A percentile compares a stretch with the other conserved stretches of the same genome.
Conservation (phyloP, 2,888 invertebrate species). For the Flabesymbios commensalis region DNA sequence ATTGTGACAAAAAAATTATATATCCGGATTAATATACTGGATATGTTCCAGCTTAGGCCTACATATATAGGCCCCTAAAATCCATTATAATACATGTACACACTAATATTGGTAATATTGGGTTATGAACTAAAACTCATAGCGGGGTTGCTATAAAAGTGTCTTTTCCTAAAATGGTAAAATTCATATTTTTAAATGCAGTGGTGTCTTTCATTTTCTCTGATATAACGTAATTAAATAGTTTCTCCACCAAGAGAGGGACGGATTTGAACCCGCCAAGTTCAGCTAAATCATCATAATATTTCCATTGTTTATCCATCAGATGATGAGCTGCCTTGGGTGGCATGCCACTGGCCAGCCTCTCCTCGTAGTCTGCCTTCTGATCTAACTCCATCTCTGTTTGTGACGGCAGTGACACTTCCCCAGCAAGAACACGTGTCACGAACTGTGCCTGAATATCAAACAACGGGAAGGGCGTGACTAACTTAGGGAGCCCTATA, state of each 20-base stretch:
- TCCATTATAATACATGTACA: no score
- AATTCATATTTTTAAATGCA: no score
- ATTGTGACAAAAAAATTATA: no score
- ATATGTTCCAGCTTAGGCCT: no score
- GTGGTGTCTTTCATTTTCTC: no score
- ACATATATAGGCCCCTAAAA: no score
- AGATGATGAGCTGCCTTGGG: slow-evolving; percentile 81
- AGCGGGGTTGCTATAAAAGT: no score
- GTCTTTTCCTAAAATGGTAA: no score
- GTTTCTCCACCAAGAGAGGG: slow-evolving; percentile 72
- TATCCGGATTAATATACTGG: no score
- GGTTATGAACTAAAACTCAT: no score
- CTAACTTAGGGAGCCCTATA: slow-evolving; percentile 79
- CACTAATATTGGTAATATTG: no score
- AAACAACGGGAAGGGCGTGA: slow-evolving; percentile 84
- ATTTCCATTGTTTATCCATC: slow-evolving; percentile 74
- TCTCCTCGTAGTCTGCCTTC: slow-evolving; percentile 67
- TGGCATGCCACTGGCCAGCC: slow-evolving; percentile 69
- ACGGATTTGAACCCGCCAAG: slow-evolving; percentile 70
- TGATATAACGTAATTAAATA: slow-evolving; percentile 74
- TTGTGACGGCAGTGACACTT: slow-evolving; percentile 68
- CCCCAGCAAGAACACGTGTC: slow-evolving; percentile 70
- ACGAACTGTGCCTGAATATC: slow-evolving; percentile 77
- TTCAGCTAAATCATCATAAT: slow-evolving; percentile 72
- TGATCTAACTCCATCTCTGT: slow-evolving; percentile 74